Conservation (phyloP, 2,888 invertebrate species). For the Allygus modestus region DNA sequence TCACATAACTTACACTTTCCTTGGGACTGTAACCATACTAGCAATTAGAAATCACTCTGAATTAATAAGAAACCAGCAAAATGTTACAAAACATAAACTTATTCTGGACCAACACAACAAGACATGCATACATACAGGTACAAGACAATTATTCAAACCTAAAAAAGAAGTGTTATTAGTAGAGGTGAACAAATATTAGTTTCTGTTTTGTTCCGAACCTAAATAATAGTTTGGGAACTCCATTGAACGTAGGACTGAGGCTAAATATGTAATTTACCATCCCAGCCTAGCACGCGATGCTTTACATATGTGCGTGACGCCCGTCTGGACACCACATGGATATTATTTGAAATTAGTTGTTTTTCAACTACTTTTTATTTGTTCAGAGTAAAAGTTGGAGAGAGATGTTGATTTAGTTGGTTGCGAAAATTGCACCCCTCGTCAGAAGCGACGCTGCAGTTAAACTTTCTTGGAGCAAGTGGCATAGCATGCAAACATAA, state of each 20-base stretch:
- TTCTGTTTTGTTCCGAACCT: background rate
- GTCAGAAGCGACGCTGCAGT: background rate
- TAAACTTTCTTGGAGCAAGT: background rate
- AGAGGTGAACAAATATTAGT: constrained; percentile 14
- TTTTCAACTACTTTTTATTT: background rate
- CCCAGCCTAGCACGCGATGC: background rate
- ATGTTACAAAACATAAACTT: too few relatives aligned
- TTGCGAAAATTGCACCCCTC: background rate
- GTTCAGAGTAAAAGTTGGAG: background rate
- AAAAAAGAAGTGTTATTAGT: constrained; percentile 15
- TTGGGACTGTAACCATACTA: too few relatives aligned
- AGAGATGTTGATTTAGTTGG: background rate
- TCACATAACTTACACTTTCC: too few relatives aligned
- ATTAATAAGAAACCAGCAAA: too few relatives aligned
- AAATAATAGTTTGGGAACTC: constrained; percentile 16
- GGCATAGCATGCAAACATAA: background rate
- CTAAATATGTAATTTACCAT: constrained; percentile 19
- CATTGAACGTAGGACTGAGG: background rate
- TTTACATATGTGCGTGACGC: background rate
- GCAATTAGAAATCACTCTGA: too few relatives aligned
- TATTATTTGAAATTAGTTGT: background rate
- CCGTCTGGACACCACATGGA: background rate
- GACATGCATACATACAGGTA: too few relatives aligned
- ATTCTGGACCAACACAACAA: too few relatives aligned
- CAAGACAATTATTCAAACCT: too few relatives aligned